phyloP scores from a whole-genome alignment of 2,797 vertebrate genomes.

The Hozukius guyotensis region DNA sequence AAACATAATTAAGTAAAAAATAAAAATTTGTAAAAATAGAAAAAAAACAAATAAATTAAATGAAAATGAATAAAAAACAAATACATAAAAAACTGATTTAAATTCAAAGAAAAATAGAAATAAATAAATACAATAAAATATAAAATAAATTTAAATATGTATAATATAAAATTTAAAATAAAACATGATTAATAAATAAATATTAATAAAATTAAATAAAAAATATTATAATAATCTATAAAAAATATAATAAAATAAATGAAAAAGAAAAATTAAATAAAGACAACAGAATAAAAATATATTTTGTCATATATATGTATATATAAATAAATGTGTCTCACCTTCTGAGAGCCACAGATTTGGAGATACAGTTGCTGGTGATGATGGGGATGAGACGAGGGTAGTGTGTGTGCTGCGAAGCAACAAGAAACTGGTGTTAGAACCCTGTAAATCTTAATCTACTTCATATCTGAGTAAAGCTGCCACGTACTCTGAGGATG shows the following conservation, averaged over 20 bases:
- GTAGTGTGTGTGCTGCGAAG: slow-evolving; percentile 89
- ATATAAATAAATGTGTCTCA: slow-evolving; percentile 57
- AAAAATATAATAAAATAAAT: background rate
- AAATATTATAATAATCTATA: background rate
- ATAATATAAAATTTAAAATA: background rate
- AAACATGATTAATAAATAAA: background rate
- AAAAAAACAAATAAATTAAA: background rate
- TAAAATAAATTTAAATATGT: background rate
- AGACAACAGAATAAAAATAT: background rate
- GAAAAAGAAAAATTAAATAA: background rate
- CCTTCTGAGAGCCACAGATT: slow-evolving; percentile 95
- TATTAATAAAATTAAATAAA: fast-evolving
- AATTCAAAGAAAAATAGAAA: background rate
- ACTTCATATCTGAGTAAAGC: background rate
- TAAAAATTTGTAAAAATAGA: background rate
- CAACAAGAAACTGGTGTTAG: slow-evolving; percentile 14
- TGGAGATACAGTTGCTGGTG: slow-evolving; percentile 92
- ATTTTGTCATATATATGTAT: background rate
- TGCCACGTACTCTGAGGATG: slow-evolving; percentile 89
- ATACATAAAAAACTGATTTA: no score
- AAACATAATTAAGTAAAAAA: background rate
- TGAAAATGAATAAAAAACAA: no score
- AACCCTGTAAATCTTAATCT: fast-evolving
- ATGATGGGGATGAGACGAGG: slow-evolving; percentile 95
- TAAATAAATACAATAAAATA: background rate